Percentiles rank a stretch among this genome's conserved stretches.
phyloP scores from a whole-genome alignment of 2,888 invertebrate genomes.

The Caenorhabditis sulstoni region DNA sequence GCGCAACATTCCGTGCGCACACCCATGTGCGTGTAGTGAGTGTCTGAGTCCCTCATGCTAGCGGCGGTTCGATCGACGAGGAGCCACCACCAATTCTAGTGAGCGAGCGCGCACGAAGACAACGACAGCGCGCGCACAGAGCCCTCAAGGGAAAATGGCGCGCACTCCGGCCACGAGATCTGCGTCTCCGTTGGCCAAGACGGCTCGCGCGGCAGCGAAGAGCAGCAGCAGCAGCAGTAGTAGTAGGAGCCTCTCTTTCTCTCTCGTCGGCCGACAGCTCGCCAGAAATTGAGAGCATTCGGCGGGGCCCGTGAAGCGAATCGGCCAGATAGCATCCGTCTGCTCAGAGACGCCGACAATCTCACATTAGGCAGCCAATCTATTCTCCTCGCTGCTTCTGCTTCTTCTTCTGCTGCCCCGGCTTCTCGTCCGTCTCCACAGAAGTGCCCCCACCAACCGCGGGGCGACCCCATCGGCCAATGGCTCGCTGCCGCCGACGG shows the following conservation, averaged over 20 bases:
- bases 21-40: conserved; percentile 50
- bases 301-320: conserved; percentile 46
- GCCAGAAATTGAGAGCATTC: conserved; percentile 56
- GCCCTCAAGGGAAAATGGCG: conserved; percentile 58
- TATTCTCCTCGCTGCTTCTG: conserved; percentile 47
- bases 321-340: conserved; percentile 38
- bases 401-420: background rate
- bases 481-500: conserved; percentile 50
- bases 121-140: conserved; percentile 50
- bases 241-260: conserved; percentile 14
- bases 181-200: conserved; percentile 31
- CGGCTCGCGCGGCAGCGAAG: conserved; percentile 31
- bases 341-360: conserved; percentile 51
- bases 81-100: conserved; percentile 58
- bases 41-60: conserved; percentile 34
- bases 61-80: conserved; percentile 31
- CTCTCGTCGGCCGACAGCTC: conserved; percentile 41
- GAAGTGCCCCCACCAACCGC: conserved; percentile 44
- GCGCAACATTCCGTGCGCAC: conserved; percentile 55
- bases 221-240: conserved; percentile 8
- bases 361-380: conserved; percentile 60
- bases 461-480: conserved; percentile 51
- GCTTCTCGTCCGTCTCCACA: conserved; percentile 46
- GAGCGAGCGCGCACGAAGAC: conserved; percentile 57
- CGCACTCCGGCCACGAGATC: conserved; percentile 26